Conservation (phyloP, 2,113 vertebrate genomes). For the Epinephelus moara region DNA sequence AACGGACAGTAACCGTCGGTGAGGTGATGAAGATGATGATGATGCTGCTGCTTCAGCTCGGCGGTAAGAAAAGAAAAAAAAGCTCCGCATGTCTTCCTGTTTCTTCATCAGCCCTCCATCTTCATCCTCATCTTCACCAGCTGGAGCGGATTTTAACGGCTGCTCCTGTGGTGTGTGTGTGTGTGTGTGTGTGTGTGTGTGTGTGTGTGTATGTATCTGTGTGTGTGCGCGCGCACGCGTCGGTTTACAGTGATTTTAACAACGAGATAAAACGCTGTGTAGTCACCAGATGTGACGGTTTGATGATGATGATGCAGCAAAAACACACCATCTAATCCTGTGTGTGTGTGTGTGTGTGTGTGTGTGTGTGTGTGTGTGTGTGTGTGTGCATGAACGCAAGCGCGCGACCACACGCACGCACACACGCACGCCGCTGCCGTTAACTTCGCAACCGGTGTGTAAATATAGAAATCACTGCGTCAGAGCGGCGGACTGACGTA, state of each 20-base stretch:
- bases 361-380: not conserved
- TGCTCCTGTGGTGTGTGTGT: not conserved
- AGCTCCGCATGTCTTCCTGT: not conserved
- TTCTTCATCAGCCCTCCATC: not conserved
- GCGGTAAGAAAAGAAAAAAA: conserved; percentile 28
- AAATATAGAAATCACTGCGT: conserved; percentile 69
- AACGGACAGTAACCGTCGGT: not conserved
- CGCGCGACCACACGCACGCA: not conserved
- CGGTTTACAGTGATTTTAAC: not conserved
- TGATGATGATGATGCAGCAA: conserved; percentile 37
- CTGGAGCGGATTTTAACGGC: not conserved
- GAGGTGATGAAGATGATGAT: conserved; percentile 29
- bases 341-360: not conserved
- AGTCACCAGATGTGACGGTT: conserved; percentile 4
- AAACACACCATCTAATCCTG: not conserved
- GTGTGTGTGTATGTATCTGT: not conserved
- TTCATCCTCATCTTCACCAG: conserved; percentile 10
- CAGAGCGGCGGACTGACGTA: conserved; percentile 60
- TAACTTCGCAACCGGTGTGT: conserved; percentile 25
- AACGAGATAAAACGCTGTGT: not conserved
- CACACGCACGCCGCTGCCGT: not conserved
- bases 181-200: not conserved
- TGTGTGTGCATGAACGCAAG: not conserved
- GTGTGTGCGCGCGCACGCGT: too few relatives aligned
- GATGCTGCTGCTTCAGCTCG: conserved; percentile 21